These are phyloP conservation scores for Sceloporus tristichus DNA, from an alignment of 2,113 vertebrate species.

Conservation along the genomic window DNA sequence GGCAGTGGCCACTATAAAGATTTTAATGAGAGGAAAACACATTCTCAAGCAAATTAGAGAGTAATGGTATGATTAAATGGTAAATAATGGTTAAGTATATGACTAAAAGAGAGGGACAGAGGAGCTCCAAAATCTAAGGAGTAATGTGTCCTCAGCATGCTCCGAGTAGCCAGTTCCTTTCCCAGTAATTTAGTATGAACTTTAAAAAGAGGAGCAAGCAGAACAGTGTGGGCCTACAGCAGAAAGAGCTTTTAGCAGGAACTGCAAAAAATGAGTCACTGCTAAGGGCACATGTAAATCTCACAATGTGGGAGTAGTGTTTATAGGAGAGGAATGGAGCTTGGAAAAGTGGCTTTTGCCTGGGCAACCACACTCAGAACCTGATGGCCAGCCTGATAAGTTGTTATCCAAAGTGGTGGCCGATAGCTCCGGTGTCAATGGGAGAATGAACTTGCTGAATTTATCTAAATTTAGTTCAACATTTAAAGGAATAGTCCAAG, in stretches of 20 bases:
- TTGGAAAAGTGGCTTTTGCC: no score
- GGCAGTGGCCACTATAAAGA: slow-evolving; percentile 22
- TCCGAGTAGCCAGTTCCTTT: slow-evolving; percentile 48
- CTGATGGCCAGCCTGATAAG: no score
- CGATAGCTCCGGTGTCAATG: no score
- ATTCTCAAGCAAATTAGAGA: slow-evolving; percentile 64
- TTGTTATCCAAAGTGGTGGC: no score
- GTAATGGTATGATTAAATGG: slow-evolving; percentile 60
- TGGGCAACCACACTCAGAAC: no score
- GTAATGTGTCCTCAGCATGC: slow-evolving; percentile 52
- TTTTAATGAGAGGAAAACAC: slow-evolving; percentile 65
- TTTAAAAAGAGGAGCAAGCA: slow-evolving; percentile 36
- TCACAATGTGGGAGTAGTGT: background rate
- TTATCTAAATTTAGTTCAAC: no score
- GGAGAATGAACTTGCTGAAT: no score
- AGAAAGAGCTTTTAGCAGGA: background rate
- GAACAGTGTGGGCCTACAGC: background rate
- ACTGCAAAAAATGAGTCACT: slow-evolving; percentile 28
- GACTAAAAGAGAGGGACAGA: slow-evolving; percentile 54
- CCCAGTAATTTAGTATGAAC: slow-evolving; percentile 26
- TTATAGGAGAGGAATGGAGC: background rate
- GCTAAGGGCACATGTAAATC: background rate
- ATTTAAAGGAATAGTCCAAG: no score
- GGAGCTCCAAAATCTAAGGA: slow-evolving; percentile 52
- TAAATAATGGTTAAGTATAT: slow-evolving; percentile 63